A percentile compares a stretch with the other conserved stretches of the same genome.
phyloP scores from a whole-genome alignment of 2,797 vertebrate genomes.

The Acanthornis magna region DNA sequence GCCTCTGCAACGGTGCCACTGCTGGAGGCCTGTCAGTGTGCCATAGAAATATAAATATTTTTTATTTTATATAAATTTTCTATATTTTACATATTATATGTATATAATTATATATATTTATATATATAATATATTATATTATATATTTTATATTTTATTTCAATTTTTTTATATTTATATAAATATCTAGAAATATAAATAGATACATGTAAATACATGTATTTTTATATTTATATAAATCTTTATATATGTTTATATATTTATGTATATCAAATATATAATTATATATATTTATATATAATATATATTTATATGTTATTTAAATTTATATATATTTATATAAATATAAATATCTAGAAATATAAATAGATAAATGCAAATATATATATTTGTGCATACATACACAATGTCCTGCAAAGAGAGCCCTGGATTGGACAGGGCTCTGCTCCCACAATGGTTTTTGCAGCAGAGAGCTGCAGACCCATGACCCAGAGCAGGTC shows the following conservation, averaged over 20 bases:
- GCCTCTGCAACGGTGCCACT: fast-evolving
- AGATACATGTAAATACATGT: no score
- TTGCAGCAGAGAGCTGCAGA: neutral
- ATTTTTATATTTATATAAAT: no score
- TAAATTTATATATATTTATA: no score
- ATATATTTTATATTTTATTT: no score
- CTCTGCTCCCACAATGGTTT: neutral
- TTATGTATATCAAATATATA: no score
- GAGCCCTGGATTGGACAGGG: neutral
- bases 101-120: fast-evolving
- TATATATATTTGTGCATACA: fast-evolving
- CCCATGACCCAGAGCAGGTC: neutral
- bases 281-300: no score
- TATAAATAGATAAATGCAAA: neutral
- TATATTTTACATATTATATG: no score
- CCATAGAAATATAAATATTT: neutral
- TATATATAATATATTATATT: no score
- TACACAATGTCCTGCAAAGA: neutral
- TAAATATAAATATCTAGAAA: no score
- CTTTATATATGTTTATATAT: fast-evolving
- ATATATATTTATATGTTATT: no score
- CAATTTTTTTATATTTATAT: neutral
- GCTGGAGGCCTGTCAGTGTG: neutral
- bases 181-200: neutral
- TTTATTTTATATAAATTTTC: no score